phyloP scores from a whole-genome alignment of 2,888 invertebrate species.

The Cryptocephalus moraei region DNA sequence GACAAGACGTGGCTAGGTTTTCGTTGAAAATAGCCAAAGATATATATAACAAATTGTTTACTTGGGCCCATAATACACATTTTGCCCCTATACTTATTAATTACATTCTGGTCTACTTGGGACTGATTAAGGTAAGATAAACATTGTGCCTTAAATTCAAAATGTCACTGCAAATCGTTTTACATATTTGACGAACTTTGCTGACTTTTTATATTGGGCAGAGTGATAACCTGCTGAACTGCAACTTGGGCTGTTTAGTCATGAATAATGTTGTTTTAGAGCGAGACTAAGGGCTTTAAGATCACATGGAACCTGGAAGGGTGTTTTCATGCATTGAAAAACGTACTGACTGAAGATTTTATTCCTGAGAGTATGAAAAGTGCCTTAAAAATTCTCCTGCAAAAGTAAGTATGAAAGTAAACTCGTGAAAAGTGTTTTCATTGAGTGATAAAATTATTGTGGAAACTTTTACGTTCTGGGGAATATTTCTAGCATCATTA shows the following conservation, averaged over 20 bases:
- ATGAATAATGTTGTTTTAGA: conserved; percentile 37
- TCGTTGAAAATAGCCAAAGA: conserved; percentile 39
- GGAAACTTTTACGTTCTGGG: no score
- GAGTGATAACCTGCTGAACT: no score
- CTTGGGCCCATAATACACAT: conserved; percentile 40
- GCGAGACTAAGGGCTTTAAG: conserved; percentile 56
- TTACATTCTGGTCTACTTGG: conserved; percentile 52
- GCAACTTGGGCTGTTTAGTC: no score
- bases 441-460: no score
- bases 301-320: conserved; percentile 53
- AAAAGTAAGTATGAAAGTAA: conserved; percentile 29
- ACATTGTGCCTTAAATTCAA: background rate
- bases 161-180: conserved; percentile 1
- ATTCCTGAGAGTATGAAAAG: conserved; percentile 43
- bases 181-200: no score
- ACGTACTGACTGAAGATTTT: conserved; percentile 42
- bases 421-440: no score
- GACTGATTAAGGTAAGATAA: conserved; percentile 57
- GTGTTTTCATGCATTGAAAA: conserved; percentile 48
- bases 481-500: no score
- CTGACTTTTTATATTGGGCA: no score
- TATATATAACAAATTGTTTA: conserved; percentile 45
- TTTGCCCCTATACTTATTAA: conserved; percentile 51
- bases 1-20: conserved; percentile 36
- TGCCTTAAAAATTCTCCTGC: conserved; percentile 43